phyloP scores from a whole-genome alignment of 2,113 vertebrate species.

The Cryptoleucopteryx plumbea region DNA sequence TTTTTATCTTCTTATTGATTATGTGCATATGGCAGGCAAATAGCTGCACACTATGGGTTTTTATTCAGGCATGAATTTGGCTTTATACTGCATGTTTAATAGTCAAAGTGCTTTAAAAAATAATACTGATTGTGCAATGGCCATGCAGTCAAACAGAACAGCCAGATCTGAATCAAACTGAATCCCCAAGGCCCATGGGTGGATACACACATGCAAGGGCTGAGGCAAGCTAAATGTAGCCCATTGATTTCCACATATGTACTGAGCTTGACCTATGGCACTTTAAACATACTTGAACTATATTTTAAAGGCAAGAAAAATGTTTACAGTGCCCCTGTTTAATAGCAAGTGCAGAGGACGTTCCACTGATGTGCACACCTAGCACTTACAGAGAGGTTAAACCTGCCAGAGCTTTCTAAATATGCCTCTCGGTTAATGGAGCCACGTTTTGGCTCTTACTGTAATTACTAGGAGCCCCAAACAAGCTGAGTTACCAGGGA shows the following conservation, averaged over 20 bases:
- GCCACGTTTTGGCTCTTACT: neutral
- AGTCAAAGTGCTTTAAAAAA: constrained; percentile 30
- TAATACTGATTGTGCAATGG: neutral
- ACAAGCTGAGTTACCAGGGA: neutral
- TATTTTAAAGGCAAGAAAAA: neutral
- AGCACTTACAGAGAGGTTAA: neutral
- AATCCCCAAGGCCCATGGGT: neutral
- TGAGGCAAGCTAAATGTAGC: neutral
- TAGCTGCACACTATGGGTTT: neutral
- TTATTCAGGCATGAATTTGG: constrained; percentile 36
- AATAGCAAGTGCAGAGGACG: neutral
- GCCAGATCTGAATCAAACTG: neutral
- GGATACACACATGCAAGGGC: neutral
- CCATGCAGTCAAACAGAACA: neutral
- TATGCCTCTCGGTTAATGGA: neutral
- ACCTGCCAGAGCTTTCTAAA: neutral
- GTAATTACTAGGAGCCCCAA: neutral
- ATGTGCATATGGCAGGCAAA: constrained; percentile 53
- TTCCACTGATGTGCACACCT: neutral
- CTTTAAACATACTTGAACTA: neutral
- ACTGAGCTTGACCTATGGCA: neutral
- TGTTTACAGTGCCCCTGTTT: neutral
- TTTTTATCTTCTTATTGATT: constrained; percentile 55
- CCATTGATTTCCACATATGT: neutral
- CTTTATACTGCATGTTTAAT: constrained; percentile 1